Evolutionary conservation across 1,140 invertebrate genomes (phyloP), one percentile per base, ranked within the genome.

Genomic region (Euura lappo): DNA sequence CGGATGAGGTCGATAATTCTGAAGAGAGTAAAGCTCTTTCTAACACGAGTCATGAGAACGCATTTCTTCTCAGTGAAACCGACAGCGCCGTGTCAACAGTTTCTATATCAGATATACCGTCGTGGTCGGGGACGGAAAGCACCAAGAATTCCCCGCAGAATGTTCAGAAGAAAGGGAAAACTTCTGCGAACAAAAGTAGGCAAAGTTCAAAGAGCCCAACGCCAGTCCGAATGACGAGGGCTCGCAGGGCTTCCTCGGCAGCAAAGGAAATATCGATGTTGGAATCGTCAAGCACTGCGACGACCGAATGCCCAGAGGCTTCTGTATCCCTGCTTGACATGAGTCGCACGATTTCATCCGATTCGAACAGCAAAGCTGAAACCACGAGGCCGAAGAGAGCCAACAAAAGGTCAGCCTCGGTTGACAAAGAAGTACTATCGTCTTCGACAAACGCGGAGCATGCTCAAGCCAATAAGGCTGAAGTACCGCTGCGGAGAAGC

Each of bases 191-290:
- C 13, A 60, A 60, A 60, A n/a, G 6, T 44, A 66, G 66, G 42
- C 42, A 66, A 64, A 10, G 2, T 11, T 66, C 51, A 44, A 71
- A 11, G 60, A 71, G 44, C 6, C 44, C 42, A 64, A 74, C 72
- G 11, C 72, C 73, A 4, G 46, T 72, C 10, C 71, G 76, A 68
- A 72, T 75, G 46, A 79, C 73, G 6, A 80, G 79, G 65, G 76
- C 78, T 2, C 76, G 71, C 45, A 73, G 77, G 77, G 78, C 78
- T 60, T 74, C 73, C 5, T 83, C 80, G 11, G 51, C 13, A 60
- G 13, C 51, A 6, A 60, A 60, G 3, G 51, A 60, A n/a, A n/a
- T 60, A n/a, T 60, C 13, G 6, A n/a, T n/a, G 4, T 51, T 51
- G 47, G 11, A 51, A 51, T 7, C 47, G 13, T n/a, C 51, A 28